Conservation (phyloP, 1,140 invertebrate genomes). For the Hycleus cichorii region DNA sequence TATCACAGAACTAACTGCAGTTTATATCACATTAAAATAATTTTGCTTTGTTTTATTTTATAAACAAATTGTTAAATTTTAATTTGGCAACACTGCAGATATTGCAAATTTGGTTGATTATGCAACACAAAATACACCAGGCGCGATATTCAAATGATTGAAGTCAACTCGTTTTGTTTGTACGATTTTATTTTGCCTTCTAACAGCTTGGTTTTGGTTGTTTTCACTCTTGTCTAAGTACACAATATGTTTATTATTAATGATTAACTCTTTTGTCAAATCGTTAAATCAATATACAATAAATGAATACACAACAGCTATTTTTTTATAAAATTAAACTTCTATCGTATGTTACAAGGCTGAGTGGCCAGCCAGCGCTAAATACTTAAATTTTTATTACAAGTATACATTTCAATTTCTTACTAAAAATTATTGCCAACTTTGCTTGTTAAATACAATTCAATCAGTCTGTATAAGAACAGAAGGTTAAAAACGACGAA, state of each 20-base stretch:
- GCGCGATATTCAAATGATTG: too few species aligned
- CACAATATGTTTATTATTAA: too few species aligned
- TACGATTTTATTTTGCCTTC: background rate
- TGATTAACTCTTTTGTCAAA: too few species aligned
- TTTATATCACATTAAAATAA: too few species aligned
- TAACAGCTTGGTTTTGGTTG: constrained; percentile 6
- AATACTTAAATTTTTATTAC: background rate
- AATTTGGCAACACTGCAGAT: too few species aligned
- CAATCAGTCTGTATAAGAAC: constrained; percentile 24
- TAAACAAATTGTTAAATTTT: too few species aligned
- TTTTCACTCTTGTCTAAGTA: background rate
- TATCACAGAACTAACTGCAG: too few species aligned
- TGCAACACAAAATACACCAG: too few species aligned
- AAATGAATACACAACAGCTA: constrained; percentile 13
- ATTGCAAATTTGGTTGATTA: too few species aligned
- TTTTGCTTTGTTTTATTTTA: too few species aligned
- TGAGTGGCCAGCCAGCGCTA: constrained; percentile 1
- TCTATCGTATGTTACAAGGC: constrained; percentile 15
- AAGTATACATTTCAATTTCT: background rate
- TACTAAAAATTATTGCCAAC: constrained; percentile 21
- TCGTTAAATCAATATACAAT: constrained; percentile 9
- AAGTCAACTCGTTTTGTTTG: too few species aligned
- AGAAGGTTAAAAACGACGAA: background rate
- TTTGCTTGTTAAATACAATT: background rate
- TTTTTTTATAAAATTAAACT: constrained; percentile 16